Percentiles rank a stretch among this genome's conserved stretches.
Evolutionary conservation across 2,888 invertebrate genomes (phyloP).

Genomic region (Anthophora plumipes): DNA sequence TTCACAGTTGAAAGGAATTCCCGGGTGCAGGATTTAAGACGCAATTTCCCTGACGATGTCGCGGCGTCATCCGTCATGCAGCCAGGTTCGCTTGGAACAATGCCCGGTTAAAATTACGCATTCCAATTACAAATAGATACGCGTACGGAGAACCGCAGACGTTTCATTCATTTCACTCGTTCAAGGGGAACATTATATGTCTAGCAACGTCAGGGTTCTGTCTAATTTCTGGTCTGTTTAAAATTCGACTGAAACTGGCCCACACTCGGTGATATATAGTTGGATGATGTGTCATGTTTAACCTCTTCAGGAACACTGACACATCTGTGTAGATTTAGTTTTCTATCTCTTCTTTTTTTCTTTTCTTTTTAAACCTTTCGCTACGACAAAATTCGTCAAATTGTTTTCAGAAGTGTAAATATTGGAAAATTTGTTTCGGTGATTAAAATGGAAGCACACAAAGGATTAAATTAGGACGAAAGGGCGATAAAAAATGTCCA

Average conservation of each 20-base stretch:
- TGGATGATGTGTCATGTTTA: neutral
- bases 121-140: conserved; percentile 78
- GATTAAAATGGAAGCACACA: too few relatives aligned
- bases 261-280: neutral
- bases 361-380: too few relatives aligned
- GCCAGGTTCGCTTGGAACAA: conserved; percentile 66
- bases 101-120: conserved; percentile 77
- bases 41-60: conserved; percentile 77
- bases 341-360: too few relatives aligned
- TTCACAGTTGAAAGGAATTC: conserved; percentile 69
- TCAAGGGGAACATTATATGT: neutral
- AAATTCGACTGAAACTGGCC: conserved; percentile 19
- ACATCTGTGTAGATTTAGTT: too few relatives aligned
- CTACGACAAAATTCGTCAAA: too few relatives aligned
- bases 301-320: too few relatives aligned
- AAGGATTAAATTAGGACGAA: too few relatives aligned
- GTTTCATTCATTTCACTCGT: conserved; percentile 54
- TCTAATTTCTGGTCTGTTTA: conserved; percentile 20
- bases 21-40: conserved; percentile 75
- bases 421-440: too few relatives aligned
- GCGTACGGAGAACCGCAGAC: conserved; percentile 66
- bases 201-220: neutral
- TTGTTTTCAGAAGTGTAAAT: too few relatives aligned
- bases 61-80: conserved; percentile 75
- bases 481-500: too few relatives aligned